Conservation (phyloP, 1,140 invertebrate genomes). For the Eriocheir sinensis region DNA sequence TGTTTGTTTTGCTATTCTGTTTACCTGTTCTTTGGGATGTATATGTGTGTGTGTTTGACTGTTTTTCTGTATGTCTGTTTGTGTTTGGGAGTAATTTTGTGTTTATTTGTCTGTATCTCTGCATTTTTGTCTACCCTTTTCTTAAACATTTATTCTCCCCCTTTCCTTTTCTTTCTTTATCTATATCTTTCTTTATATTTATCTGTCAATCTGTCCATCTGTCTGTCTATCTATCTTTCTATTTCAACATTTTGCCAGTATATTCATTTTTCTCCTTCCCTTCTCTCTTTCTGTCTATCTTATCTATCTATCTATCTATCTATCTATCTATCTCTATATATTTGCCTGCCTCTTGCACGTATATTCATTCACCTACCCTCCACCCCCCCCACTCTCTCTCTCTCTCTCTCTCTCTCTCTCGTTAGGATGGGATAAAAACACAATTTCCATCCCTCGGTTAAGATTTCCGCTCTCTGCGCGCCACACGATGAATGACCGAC, state of each 20-base stretch:
- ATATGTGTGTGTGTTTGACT: not conserved
- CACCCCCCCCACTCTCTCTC: no score
- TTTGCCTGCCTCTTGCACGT: no score
- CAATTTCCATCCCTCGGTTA: not conserved
- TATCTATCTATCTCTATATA: no score
- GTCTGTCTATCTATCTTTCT: not conserved
- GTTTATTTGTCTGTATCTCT: no score
- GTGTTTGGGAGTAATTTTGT: not conserved
- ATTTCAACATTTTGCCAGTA: not conserved
- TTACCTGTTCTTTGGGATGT: no score
- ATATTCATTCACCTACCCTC: no score
- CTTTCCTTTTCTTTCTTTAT: not conserved
- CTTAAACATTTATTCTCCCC: no score
- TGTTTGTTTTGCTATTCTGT: not conserved
- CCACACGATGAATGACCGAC: not conserved
- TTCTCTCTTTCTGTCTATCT: no score
- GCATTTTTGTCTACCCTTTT: not conserved
- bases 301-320: no score
- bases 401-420: not conserved
- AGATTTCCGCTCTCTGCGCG: not conserved
- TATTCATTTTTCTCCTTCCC: no score
- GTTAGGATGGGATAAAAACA: not conserved
- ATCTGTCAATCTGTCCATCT: not conserved
- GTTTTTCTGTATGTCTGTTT: not conserved
- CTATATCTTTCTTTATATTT: not conserved